phyloP scores from a whole-genome alignment of 2,888 invertebrate species.

The Eupeodes latifasciatus region DNA sequence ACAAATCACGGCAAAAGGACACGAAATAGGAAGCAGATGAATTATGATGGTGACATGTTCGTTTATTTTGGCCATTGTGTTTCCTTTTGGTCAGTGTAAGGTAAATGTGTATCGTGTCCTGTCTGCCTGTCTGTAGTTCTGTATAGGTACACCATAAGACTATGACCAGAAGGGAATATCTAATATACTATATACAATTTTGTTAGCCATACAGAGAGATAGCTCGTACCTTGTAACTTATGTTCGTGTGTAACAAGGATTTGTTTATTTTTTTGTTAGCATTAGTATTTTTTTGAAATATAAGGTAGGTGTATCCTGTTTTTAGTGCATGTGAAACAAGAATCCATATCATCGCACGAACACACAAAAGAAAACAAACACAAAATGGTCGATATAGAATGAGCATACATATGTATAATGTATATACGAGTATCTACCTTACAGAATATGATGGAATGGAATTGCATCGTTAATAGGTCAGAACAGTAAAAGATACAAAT shows the following conservation, averaged over 20 bases:
- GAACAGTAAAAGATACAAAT: constrained; percentile 18
- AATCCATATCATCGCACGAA: constrained; percentile 42
- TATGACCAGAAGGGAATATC: constrained; percentile 9
- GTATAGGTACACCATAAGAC: background rate
- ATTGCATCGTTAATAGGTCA: constrained; percentile 43
- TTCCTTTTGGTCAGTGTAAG: background rate
- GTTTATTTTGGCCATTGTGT: constrained; percentile 58
- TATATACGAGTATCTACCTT: no score
- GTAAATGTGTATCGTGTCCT: background rate
- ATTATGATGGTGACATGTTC: constrained; percentile 62
- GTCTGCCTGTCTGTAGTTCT: no score
- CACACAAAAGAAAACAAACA: constrained; percentile 44
- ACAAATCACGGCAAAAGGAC: constrained; percentile 54
- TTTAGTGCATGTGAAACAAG: constrained; percentile 39
- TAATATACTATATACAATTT: constrained; percentile 38
- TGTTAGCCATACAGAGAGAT: background rate
- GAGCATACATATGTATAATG: no score
- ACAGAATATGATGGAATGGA: constrained; percentile 14
- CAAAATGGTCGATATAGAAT: background rate
- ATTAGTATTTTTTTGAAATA: background rate
- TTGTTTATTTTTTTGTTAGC: constrained; percentile 21
- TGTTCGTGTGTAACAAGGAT: constrained; percentile 31
- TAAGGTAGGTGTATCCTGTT: background rate
- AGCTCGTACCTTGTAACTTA: constrained; percentile 25
- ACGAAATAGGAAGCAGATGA: constrained; percentile 61